Conservation (phyloP, 2,888 invertebrate genomes). For the Neria commutata region DNA sequence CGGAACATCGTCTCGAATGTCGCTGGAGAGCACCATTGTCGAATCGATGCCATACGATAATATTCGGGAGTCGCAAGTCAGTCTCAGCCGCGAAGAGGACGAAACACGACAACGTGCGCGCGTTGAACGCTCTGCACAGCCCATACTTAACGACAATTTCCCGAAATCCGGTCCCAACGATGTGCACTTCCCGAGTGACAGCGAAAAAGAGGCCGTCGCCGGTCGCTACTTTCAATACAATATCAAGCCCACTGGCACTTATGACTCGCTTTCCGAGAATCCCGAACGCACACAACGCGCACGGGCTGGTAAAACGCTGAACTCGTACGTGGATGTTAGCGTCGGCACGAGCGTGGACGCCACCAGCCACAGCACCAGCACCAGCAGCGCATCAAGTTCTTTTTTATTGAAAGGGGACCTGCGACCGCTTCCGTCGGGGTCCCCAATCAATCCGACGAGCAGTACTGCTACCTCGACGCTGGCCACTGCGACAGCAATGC, state of each 20-base stretch:
- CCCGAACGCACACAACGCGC: constrained; percentile 50
- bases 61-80: constrained; percentile 25
- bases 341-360: too few species aligned
- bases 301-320: constrained; percentile 52
- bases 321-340: not conserved
- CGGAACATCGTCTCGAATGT: constrained; percentile 46
- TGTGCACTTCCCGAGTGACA: constrained; percentile 44
- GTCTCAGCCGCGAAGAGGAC: constrained; percentile 45
- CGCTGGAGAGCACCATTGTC: constrained; percentile 47
- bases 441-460: constrained; percentile 57
- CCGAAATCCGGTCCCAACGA: constrained; percentile 51
- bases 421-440: constrained; percentile 61
- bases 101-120: constrained; percentile 58
- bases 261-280: constrained; percentile 37
- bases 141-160: constrained; percentile 67
- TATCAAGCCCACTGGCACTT: constrained; percentile 59
- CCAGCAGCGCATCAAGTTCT: constrained; percentile 44
- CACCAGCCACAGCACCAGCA: not conserved
- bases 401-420: constrained; percentile 63
- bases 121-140: constrained; percentile 66
- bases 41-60: constrained; percentile 30
- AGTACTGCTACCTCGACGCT: constrained; percentile 52
- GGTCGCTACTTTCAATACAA: constrained; percentile 59
- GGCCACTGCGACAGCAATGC: constrained; percentile 53
- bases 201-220: constrained; percentile 43